Percentiles rank a stretch among this genome's conserved stretches.
phyloP scores from a whole-genome alignment of 2,888 invertebrate genomes.

The Rhopalosiphum nymphaeae region DNA sequence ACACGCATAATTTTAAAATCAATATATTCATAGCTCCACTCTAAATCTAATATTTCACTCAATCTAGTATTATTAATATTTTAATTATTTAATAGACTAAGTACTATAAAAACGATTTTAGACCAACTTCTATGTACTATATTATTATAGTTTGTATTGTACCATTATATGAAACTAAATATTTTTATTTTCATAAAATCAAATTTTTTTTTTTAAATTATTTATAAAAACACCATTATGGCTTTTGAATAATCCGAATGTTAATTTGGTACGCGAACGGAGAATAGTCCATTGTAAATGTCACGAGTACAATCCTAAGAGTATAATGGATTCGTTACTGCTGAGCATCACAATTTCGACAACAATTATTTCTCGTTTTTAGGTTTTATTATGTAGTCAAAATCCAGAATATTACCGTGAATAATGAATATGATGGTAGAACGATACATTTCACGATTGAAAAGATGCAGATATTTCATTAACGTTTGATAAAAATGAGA shows the following conservation, averaged over 20 bases:
- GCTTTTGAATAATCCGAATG: not conserved
- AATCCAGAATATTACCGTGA: not conserved
- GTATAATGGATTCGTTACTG: not conserved
- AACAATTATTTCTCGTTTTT: not conserved
- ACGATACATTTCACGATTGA: not conserved
- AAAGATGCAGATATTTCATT: not conserved
- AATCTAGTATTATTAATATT: not conserved
- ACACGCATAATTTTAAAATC: no score
- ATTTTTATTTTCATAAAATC: not conserved
- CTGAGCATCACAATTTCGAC: not conserved
- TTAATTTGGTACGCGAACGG: not conserved
- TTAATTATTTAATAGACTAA: not conserved
- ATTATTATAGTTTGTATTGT: not conserved
- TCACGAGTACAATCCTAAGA: not conserved
- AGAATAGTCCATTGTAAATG: not conserved
- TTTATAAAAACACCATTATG: not conserved
- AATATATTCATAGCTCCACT: no score
- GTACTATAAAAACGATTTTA: not conserved
- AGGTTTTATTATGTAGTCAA: not conserved
- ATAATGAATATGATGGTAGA: not conserved
- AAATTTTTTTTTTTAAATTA: not conserved
- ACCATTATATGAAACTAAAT: not conserved
- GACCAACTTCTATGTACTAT: not conserved
- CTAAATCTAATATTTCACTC: no score
- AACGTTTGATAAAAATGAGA: not conserved